Evolutionary conservation across 2,888 invertebrate species (phyloP), one percentile per base, ranked within the genome.

Genomic region (Platycnemis pennipes): DNA sequence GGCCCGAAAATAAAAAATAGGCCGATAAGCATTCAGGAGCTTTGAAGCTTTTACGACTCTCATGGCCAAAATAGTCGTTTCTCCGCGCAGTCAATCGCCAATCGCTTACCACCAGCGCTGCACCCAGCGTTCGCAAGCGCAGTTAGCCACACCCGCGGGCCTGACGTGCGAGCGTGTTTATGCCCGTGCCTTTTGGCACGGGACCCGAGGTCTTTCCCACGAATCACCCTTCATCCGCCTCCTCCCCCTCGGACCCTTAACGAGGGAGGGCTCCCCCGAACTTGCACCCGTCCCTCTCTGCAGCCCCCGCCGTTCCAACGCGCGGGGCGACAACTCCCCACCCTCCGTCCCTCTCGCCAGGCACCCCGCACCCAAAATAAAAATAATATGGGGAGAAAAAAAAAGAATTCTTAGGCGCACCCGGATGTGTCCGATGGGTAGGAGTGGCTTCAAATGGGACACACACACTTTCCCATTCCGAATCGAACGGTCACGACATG

Each of bases 131-230:
- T 91, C 44, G 91, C 45, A 44, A 26, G 77, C n/a, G 77, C 77
- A 44, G 63, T 42, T 42, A 63, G 91, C 91, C 91, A 91, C 91
- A 91, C 91, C 91, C 89, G n/a, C n/a, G n/a, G n/a, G n/a, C n/a
- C n/a, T 44, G 56, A n/a, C 22, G 26, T 19, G 26, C 46, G 22
- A 46, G 44, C 8, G 42, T 42, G 86, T 44, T 37, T 44, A n/a
- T 87, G 26, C 16, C n/a, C 13, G 8, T n/a, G 63, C 42, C 26
- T 19, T 53, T 89, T 63, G 91, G 91, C 63, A 91, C 26, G 44
- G 63, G 26, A 45, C 49, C 26, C 8, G 45, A 87, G 46, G 42
- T n/a, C 63, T 63, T 69, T 91, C 42, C 63, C 69, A 91, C 26
- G 91, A 91, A 63, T 91, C 69, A 63, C 69, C 63, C 37, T 8